These are phyloP conservation scores for Syngnathoides biaculeatus DNA, from an alignment of 2,113 vertebrate genomes.

Conservation along the genomic window DNA sequence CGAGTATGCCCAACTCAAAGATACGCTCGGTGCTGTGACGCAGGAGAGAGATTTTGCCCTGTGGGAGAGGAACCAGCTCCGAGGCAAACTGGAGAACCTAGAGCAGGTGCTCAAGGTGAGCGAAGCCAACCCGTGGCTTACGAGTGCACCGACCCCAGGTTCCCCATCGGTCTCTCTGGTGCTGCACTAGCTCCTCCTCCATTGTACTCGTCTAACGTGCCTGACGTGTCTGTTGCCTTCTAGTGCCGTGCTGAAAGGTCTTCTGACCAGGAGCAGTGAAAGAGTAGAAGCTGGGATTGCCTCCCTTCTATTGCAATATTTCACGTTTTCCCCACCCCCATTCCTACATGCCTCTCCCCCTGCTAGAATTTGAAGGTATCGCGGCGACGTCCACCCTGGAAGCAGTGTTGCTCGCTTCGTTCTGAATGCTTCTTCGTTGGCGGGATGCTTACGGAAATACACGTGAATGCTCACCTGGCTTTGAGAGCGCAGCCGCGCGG, in stretches of 20 bases:
- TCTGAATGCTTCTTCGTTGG: slow-evolving; percentile 47
- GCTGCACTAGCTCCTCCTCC: slow-evolving; percentile 40
- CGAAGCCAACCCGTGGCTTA: slow-evolving; percentile 12
- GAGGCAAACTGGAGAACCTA: slow-evolving; percentile 99
- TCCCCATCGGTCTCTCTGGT: slow-evolving; percentile 30
- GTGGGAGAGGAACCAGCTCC: slow-evolving; percentile 85
- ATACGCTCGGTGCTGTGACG: slow-evolving; percentile 79
- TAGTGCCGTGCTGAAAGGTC: slow-evolving; percentile 62
- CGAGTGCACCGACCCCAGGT: slow-evolving; percentile 13
- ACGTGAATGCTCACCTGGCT: slow-evolving; percentile 45
- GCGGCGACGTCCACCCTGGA: slow-evolving; percentile 50
- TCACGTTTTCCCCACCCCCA: slow-evolving; percentile 37
- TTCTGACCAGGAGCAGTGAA: slow-evolving; percentile 68
- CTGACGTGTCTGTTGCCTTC: slow-evolving; percentile 71
- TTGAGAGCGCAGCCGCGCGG: slow-evolving; percentile 41
- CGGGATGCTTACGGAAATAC: slow-evolving; percentile 47
- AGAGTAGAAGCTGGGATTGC: slow-evolving; percentile 61
- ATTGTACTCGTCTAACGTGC: slow-evolving; percentile 56
- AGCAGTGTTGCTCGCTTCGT: slow-evolving; percentile 59
- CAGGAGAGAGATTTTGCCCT: slow-evolving; percentile 83
- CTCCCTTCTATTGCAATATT: slow-evolving; percentile 37
- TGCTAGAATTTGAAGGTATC: slow-evolving; percentile 65
- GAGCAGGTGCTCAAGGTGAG: slow-evolving; percentile 98
- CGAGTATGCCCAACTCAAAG: slow-evolving; percentile 81
- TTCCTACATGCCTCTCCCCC: slow-evolving; percentile 24